A percentile compares a stretch with the other conserved stretches of the same genome.
These are phyloP conservation scores for Malurus splendens DNA, from an alignment of 2,797 vertebrate genomes.

Conservation along the genomic window DNA sequence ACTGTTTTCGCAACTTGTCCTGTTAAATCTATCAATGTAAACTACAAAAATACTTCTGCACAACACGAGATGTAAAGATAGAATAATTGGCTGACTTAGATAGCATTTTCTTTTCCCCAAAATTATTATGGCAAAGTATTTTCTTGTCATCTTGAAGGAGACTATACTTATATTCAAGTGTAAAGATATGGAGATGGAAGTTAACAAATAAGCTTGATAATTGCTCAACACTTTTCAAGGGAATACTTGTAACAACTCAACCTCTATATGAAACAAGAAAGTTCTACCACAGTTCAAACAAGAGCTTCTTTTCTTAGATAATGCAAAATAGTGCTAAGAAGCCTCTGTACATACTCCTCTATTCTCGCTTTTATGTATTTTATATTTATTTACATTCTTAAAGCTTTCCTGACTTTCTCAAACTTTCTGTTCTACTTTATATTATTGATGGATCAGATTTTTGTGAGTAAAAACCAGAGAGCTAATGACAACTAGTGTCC, in stretches of 20 bases:
- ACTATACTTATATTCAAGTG: neutral
- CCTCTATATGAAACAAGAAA: neutral
- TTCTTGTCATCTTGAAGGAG: neutral
- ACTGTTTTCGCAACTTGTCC: neutral
- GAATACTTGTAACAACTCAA: neutral
- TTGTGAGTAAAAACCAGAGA: neutral
- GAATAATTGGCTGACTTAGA: neutral
- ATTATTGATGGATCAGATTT: neutral
- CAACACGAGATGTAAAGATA: neutral
- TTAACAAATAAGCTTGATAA: neutral
- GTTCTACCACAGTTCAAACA: neutral
- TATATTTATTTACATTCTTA: neutral
- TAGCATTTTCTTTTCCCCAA: neutral
- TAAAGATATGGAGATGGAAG: neutral
- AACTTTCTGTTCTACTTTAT: neutral
- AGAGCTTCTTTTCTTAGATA: neutral
- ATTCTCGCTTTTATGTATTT: neutral
- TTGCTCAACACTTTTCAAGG: neutral
- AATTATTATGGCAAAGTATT: neutral
- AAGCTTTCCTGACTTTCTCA: neutral
- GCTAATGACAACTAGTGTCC: neutral
- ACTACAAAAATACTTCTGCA: neutral
- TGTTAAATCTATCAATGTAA: neutral
- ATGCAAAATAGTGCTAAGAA: neutral
- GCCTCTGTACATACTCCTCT: accelerated